Evolutionary conservation across 2,797 vertebrate genomes (phyloP).

Genomic region (Mycteria americana): DNA sequence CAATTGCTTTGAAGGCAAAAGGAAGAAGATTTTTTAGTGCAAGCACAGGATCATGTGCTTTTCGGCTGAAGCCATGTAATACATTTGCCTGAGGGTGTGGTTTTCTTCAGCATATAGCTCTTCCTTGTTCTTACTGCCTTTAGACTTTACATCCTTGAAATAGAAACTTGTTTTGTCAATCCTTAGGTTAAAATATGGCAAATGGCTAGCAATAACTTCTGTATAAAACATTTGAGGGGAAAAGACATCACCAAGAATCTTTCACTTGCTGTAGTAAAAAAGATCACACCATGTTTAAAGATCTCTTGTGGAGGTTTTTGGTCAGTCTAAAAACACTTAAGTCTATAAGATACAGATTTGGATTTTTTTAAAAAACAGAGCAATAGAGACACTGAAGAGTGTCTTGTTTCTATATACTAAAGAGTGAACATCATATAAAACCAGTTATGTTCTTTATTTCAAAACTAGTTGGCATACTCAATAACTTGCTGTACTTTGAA

Average conservation of each 20-base stretch:
- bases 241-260: neutral
- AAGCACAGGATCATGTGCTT: neutral
- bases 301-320: neutral
- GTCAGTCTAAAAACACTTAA: neutral
- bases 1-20: neutral
- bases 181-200: neutral
- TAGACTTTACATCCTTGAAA: neutral
- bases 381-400: neutral
- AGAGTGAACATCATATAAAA: neutral
- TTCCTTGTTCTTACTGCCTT: neutral
- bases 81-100: neutral
- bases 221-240: neutral
- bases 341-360: neutral
- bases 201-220: neutral
- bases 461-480: neutral
- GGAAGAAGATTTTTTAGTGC: neutral
- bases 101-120: neutral
- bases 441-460: neutral
- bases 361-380: neutral
- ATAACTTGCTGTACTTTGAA: neutral
- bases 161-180: neutral
- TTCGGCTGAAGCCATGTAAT: neutral
- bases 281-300: neutral
- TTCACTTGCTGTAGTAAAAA: neutral
- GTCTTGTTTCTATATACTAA: neutral